Evolutionary conservation across 2,797 vertebrate species (phyloP), one percentile per base, ranked within the genome.

Genomic region (Helicolenus hilgendorfi): DNA sequence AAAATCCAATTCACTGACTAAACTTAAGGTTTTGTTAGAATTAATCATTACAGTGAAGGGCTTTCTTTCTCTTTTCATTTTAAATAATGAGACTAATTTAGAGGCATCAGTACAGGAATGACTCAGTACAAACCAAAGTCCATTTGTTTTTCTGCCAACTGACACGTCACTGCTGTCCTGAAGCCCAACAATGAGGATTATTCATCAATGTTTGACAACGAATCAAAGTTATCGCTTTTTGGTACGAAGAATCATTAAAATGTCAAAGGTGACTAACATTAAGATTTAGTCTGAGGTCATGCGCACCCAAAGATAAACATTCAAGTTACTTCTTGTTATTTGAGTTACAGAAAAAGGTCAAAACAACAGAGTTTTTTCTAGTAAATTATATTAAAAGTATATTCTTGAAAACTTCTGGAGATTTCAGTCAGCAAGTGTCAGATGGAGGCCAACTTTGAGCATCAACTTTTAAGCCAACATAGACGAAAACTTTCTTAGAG

Each of bases 171-270:
- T 0, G 15, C 60, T 27, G 26, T 27, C 26, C 26, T 9, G 26
- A 58, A 31, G 53, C 33, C 3, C 3, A 1, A 90, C 81, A 88
- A 77, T 69, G 45, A 71, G 24, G 31, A 53, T 24, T 24, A 53
- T 74, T 85, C 20, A 88, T 4, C 31, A 5, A 3, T 64, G 45
- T 86, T 55, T 86, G 49, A 76, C 81, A 11, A 60, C 0, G 10
- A 64, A 26, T 82, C 60, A 72, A 15, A 68, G 68, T 41, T 6
- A 35, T 4, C 4, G 2, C 26, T 29, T 60, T 70, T 36, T 35
- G 45, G 60, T 31, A 15, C 49, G 49, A 72, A 22, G 36, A 31
- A 38, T 27, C 8, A 15, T 41, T 70, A 24, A 68, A 67, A 22
- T 31, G 13, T 68, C n/a, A 77, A 76, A 70, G 65, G 33, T 60